Base-by-base conservation (phyloP, 2,113 vertebrate genomes). In the Picathartes gymnocephalus region DNA sequence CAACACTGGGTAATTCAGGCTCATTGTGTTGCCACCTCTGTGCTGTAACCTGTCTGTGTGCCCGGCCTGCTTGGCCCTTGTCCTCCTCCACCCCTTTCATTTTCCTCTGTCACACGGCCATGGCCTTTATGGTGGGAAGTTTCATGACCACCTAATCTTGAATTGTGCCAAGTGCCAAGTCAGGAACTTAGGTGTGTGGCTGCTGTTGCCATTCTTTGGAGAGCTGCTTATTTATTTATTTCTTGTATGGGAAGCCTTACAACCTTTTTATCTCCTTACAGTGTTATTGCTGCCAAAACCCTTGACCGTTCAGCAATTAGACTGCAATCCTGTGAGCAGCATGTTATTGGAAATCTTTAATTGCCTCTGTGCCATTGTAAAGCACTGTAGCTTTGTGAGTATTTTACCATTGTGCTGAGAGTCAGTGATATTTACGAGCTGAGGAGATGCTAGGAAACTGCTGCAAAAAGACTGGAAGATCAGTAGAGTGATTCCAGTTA, bases 291-390 rank as follows among this genome's bases (percentile, higher is more conserved):
- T 84, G 91, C 86, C 89, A 64, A 89, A 88, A 91, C 20, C 91
- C 86, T 93, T 92, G 91, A 70, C 82, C 3, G 0, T 45, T 82
- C 68, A 60, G 80, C 86, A 73, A 47, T 94, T 86, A 86, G 72
- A 81, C 56, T 0, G 1, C 79, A 22, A 4, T 86, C 78, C 51
- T 65, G 74, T 23, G 27, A 80, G 68, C 85, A 69, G 66, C 0
- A 0, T 33, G 58, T 76, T 93, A 81, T 54, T 93, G 94, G 81
- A 88, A 92, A 93, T 93, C 94, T 93, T 90, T 94, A 94, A 94
- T 88, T 70, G 84, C 79, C 48, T 78, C 69, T n/a, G 37, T 86
- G 45, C 48, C 6, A 2, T 20, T 85, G 70, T 93, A 64, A 83
- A 87, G 61, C 11, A 21, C 39, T 54, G 54, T 39, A 47, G 62